Base-by-base conservation (phyloP, 2,113 vertebrate genomes). In the Sinocyclocheilus maitianheensis region DNA sequence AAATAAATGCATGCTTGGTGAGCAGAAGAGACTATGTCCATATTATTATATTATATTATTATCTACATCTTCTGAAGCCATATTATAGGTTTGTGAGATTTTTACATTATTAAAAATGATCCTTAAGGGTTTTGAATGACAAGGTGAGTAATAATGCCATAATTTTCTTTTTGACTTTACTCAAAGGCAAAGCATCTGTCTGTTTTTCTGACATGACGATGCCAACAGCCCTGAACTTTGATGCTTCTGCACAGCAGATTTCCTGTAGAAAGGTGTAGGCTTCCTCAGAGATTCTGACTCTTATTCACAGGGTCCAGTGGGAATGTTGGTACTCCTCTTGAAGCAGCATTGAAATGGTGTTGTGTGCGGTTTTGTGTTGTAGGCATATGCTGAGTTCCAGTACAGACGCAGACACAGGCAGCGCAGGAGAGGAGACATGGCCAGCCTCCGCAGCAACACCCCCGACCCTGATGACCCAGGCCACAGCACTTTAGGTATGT, bases 301-400 rank as follows among this genome's bases (percentile, higher is more conserved):
- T 48, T 67, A 20, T 67, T 30, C 22, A 48, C 79, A 81, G 79
- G 60, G 40, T 63, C 78, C 22, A 11, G 14, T 63, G 60, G 26
- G 65, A 83, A 83, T 71, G 16, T 43, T 72, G 43, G 13, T 40
- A 43, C 22, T 46, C 24, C 34, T 81, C 37, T 43, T 58, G 18
- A 75, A 40, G 3, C 12, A 12, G 78, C 37, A 43, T 30, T 24
- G 11, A 9, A 48, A 22, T n/a, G 77, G 12, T 40, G 22, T 60
- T 78, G 53, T 71, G 90, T 95, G 92, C 93, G 94, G 91, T 96
- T 9, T 84, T 82, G 37, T 93, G 93, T 93, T 94, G 88, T 93
- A 99, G 97, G 98, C 97, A 93, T 99, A 99, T 92, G 97, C 97
- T 92, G 98, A 99, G 96, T 98, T 99, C 95, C 98, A 99, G 96